A percentile compares a stretch with the other conserved stretches of the same genome.
Evolutionary conservation across 1,140 invertebrate genomes (phyloP).

Genomic region (Riptortus pedestris): DNA sequence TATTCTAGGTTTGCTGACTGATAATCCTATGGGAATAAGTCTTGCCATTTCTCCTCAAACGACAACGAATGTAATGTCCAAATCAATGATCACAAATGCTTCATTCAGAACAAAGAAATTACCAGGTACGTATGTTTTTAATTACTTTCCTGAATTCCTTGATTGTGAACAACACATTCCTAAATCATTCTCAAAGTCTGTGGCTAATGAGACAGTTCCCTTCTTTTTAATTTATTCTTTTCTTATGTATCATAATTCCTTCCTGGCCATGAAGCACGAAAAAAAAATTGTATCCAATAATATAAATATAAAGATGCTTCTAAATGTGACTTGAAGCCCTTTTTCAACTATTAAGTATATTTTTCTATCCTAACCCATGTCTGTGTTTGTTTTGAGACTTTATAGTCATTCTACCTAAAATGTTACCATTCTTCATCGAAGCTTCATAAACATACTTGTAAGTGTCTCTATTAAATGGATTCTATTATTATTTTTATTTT

Average conservation of each 20-base stretch:
- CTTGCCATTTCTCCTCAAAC: constrained; percentile 67
- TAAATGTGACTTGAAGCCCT: neutral
- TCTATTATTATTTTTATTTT: too few relatives aligned
- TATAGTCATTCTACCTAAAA: neutral
- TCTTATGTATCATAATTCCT: neutral
- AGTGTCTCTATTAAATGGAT: too few relatives aligned
- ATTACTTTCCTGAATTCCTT: neutral
- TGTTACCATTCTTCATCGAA: too few relatives aligned
- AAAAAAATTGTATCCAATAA: neutral
- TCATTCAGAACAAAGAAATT: constrained; percentile 92
- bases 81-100: constrained; percentile 93
- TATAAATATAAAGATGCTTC: neutral
- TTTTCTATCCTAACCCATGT: neutral
- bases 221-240: neutral
- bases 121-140: constrained; percentile 50
- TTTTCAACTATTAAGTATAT: neutral
- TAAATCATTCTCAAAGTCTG: neutral
- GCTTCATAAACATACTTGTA: too few relatives aligned
- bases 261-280: neutral
- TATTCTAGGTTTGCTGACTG: constrained; percentile 53
- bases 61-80: constrained; percentile 64
- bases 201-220: neutral
- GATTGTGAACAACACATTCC: neutral
- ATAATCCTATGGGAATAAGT: constrained; percentile 68
- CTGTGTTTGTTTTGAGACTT: neutral